Percentiles rank a stretch among this genome's conserved stretches.
Conservation (phyloP, 2,113 vertebrate genomes). For the Rhynchomys soricoides region DNA sequence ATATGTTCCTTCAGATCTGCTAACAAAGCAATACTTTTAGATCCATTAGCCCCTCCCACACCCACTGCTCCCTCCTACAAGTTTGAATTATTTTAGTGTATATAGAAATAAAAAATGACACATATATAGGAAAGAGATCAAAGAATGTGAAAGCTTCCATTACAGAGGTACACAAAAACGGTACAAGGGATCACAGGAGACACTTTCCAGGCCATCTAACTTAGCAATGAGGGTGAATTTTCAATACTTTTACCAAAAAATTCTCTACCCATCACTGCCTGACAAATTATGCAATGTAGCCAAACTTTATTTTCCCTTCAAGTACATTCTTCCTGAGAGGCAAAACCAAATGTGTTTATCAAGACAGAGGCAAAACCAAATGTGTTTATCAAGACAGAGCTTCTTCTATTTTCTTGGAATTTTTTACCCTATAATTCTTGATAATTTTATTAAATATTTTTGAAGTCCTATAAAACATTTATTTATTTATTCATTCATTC, state of each 20-base stretch:
- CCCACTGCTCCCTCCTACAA: not conserved
- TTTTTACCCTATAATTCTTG: not conserved
- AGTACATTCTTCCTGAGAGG: not conserved
- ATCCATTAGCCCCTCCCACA: not conserved
- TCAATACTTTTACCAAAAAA: not conserved
- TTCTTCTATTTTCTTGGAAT: not conserved
- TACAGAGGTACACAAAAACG: not conserved
- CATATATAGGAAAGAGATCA: not conserved
- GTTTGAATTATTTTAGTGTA: not conserved
- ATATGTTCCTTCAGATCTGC: conserved; percentile 7
- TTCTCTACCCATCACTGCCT: not conserved
- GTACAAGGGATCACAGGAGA: fast-evolving
- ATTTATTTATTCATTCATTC: not conserved
- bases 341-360: not conserved
- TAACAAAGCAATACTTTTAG: conserved; percentile 42
- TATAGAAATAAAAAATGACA: not conserved
- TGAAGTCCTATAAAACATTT: not conserved
- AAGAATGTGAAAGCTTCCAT: not conserved
- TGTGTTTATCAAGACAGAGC: not conserved
- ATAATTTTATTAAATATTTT: not conserved
- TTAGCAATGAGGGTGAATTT: not conserved
- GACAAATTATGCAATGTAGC: not conserved
- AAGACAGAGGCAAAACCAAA: not conserved
- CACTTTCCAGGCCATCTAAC: not conserved
- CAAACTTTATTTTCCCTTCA: not conserved